A percentile compares a stretch with the other conserved stretches of the same genome.
These are phyloP conservation scores for Hemicentrotus pulcherrimus DNA, from an alignment of 35 echinoderm and acorn worm species.

Conservation along the genomic window DNA sequence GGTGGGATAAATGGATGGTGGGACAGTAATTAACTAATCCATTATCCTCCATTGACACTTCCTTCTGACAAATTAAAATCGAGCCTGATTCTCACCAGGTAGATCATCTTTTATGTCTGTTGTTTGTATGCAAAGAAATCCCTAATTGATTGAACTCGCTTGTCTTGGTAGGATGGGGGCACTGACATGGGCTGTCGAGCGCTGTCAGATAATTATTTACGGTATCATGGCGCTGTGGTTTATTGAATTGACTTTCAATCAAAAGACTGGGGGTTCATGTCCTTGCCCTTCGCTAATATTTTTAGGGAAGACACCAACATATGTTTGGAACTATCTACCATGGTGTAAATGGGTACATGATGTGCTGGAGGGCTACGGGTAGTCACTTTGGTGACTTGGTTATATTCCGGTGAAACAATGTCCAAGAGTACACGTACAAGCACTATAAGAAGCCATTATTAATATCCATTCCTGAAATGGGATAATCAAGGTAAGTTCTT, in stretches of 20 bases:
- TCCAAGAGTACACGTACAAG: too few species aligned
- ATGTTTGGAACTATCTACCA: too few species aligned
- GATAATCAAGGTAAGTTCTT: background rate
- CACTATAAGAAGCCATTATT: too few species aligned
- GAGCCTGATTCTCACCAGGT: background rate
- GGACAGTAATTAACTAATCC: constrained; percentile 11
- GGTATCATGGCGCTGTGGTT: too few species aligned
- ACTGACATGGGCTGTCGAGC: background rate
- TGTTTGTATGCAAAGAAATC: background rate
- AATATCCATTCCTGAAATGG: background rate
- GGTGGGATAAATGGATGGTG: background rate
- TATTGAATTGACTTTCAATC: too few species aligned
- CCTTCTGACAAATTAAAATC: background rate
- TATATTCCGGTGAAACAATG: too few species aligned
- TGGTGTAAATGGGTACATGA: too few species aligned
- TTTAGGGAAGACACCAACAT: too few species aligned
- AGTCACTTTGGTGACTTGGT: too few species aligned
- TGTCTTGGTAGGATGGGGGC: background rate
- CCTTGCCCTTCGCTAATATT: too few species aligned
- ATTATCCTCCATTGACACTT: constrained; percentile 3
- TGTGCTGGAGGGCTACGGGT: too few species aligned
- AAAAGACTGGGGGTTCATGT: too few species aligned
- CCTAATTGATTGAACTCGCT: background rate
- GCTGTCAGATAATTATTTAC: background rate
- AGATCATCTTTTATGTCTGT: background rate